phyloP scores from a whole-genome alignment of 2,113 vertebrate species.

The Odontesthes bonariensis region DNA sequence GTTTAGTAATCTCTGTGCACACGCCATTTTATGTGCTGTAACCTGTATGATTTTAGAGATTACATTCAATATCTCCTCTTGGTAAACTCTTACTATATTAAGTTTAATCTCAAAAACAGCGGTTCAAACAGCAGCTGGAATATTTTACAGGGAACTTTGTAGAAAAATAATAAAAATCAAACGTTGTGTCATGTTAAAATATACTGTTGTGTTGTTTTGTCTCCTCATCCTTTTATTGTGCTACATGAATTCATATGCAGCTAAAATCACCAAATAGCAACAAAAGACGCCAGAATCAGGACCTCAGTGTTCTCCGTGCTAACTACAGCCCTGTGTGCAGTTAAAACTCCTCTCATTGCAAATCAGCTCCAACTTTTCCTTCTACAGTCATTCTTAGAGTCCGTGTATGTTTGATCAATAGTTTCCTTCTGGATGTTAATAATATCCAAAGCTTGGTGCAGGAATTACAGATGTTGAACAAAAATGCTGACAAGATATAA shows the following conservation, averaged over 20 bases:
- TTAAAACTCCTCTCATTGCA: not conserved
- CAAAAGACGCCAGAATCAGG: not conserved
- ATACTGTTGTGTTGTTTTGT: no score
- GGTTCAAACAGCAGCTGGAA: no score
- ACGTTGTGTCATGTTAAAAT: no score
- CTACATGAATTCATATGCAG: not conserved
- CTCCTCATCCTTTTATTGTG: no score
- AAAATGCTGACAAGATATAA: conserved; percentile 17
- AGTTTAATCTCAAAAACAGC: no score
- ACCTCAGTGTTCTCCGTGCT: not conserved
- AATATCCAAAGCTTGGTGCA: conserved; percentile 18
- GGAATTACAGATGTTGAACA: conserved; percentile 17
- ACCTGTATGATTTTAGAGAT: no score
- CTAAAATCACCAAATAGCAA: not conserved
- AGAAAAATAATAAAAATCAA: no score
- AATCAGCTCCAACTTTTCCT: conserved; percentile 6
- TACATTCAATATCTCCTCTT: no score
- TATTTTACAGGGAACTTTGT: no score
- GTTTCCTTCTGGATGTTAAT: not conserved
- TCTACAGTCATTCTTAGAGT: conserved; percentile 3
- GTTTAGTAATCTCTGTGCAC: no score
- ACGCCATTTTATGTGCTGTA: no score
- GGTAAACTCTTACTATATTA: no score
- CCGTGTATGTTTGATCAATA: not conserved
- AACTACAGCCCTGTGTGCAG: not conserved